These are phyloP conservation scores for Nesogale talazaci DNA, from an alignment of 2,113 vertebrate species.

Conservation along the genomic window DNA sequence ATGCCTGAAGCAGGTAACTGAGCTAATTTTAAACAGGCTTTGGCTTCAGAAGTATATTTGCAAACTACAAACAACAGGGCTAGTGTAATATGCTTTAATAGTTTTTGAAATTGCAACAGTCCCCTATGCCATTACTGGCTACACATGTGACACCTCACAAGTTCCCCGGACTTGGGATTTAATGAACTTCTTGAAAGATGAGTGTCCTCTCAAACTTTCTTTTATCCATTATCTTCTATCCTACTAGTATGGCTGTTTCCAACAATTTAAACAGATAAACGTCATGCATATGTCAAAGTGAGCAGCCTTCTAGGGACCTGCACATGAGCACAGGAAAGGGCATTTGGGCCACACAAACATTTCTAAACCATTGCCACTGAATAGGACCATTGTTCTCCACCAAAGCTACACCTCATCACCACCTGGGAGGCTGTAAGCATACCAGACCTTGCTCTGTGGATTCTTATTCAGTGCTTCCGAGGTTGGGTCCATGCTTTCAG, in stretches of 20 bases:
- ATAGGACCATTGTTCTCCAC: neutral
- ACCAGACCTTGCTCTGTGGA: neutral
- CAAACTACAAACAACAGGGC: conserved; percentile 3
- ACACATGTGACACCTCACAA: conserved; percentile 44
- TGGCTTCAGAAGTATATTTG: neutral
- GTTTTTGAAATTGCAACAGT: neutral
- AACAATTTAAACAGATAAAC: conserved; percentile 11
- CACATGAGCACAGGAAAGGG: neutral
- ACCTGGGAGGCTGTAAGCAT: neutral
- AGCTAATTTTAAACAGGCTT: conserved; percentile 57
- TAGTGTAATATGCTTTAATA: neutral
- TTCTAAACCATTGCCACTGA: neutral
- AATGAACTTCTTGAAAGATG: neutral
- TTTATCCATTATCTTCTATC: neutral
- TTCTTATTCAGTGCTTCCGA: neutral
- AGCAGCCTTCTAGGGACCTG: neutral
- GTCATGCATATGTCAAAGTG: neutral
- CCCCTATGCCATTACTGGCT: neutral
- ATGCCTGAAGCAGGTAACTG: conserved; percentile 15
- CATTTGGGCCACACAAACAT: neutral
- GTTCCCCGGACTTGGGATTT: conserved; percentile 7
- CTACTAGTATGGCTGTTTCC: neutral
- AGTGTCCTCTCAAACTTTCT: conserved; percentile 1
- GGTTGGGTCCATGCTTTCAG: neutral
- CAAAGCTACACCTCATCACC: neutral